A percentile compares a stretch with the other conserved stretches of the same genome.
Conservation (phyloP, 2,113 vertebrate genomes). For the Phasianus colchicus region DNA sequence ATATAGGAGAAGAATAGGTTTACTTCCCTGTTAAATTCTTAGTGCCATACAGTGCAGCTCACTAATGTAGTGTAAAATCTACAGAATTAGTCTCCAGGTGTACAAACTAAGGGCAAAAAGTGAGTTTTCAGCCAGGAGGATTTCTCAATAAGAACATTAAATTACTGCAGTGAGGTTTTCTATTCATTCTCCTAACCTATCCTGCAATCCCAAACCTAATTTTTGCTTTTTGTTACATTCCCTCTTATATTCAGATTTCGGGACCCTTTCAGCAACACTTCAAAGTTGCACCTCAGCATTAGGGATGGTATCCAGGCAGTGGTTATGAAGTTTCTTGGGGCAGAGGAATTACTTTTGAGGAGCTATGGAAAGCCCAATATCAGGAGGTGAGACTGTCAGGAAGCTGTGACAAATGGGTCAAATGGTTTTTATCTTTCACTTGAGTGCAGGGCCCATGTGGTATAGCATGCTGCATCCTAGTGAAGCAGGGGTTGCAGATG, state of each 20-base stretch:
- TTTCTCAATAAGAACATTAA: slow-evolving; percentile 11
- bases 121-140: neutral
- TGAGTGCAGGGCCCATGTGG: neutral
- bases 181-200: neutral
- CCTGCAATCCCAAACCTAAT: neutral
- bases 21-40: slow-evolving; percentile 15
- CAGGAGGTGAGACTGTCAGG: neutral
- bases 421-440: neutral
- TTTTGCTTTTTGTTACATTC: slow-evolving; percentile 12
- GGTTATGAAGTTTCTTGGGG: neutral
- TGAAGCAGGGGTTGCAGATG: neutral
- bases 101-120: slow-evolving; percentile 44
- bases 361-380: neutral
- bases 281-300: slow-evolving; percentile 15
- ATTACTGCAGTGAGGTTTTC: slow-evolving; percentile 9
- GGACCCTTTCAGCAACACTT: slow-evolving; percentile 37
- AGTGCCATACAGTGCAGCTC: neutral
- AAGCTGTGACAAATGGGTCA: neutral
- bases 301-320: neutral
- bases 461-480: neutral
- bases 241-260: neutral
- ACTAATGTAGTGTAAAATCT: neutral
- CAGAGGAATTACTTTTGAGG: neutral
- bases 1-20: neutral
- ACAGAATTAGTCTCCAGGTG: slow-evolving; percentile 54